These are phyloP conservation scores for Poecile atricapillus DNA, from an alignment of 2,113 vertebrate species.

Conservation along the genomic window DNA sequence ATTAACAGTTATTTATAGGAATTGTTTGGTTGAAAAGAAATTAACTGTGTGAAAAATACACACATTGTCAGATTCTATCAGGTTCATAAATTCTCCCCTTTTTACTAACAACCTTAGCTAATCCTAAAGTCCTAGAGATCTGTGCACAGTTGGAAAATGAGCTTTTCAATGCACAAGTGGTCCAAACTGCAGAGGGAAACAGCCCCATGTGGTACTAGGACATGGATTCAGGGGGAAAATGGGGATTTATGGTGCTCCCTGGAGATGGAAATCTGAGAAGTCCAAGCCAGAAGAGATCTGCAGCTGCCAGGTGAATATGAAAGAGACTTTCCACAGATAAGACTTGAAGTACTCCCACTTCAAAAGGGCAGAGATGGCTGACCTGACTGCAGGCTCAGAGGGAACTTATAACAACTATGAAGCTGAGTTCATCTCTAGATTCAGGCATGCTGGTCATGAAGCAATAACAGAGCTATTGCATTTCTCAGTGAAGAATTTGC, in stretches of 20 bases:
- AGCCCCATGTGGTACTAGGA: fast-evolving
- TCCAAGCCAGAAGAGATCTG: neutral
- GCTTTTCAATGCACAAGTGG: neutral
- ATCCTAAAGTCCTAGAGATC: neutral
- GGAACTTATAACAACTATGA: neutral
- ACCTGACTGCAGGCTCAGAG: neutral
- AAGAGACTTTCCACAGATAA: neutral
- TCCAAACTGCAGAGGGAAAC: neutral
- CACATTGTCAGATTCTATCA: neutral
- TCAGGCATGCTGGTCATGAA: neutral
- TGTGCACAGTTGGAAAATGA: neutral
- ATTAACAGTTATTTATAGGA: neutral
- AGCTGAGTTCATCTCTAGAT: neutral
- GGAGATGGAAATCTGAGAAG: neutral
- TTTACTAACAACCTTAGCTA: neutral
- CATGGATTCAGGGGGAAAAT: neutral
- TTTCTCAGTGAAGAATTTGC: neutral
- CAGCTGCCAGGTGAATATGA: neutral
- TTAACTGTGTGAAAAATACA: neutral
- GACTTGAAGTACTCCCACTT: neutral
- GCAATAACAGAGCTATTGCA: neutral
- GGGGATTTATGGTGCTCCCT: neutral
- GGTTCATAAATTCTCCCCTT: neutral
- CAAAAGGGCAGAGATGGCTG: neutral
- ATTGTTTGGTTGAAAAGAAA: neutral